Base-by-base conservation (phyloP, 2,888 invertebrate species). In the Pseudococcus viburni region DNA sequence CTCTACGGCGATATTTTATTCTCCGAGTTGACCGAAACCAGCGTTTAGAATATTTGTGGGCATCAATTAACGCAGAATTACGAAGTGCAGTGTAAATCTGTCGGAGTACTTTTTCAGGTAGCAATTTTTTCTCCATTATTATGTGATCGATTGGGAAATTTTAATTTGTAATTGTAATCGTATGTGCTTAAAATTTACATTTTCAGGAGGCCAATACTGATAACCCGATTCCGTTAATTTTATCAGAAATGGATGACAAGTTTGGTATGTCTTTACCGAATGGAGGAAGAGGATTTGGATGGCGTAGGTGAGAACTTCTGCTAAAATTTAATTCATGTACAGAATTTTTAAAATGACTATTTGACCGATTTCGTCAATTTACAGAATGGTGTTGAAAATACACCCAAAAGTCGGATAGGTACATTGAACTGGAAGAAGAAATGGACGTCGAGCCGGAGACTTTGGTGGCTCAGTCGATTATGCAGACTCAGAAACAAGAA, bases 1-100 rank as follows among this genome's bases (percentile, higher is more conserved):
- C n/a, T 98, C 6, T 93, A 97, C 8, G 93, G 94, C 0, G 98
- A 98, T 92, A 95, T 95, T 91, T 92, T 98, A 17, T 92, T 94
- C 87, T 91, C 95, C 33, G 92, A 93, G 68, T 90, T 96, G 86
- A 92, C 92, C 46, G 93, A 95, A 89, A 91, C 93, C 48, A 90
- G 91, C 11, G 91, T 93, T 88, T 91, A 91, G 15, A 92, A 93
- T n/a, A 91, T 91, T 84, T 92, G 92, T 73, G 92, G 91, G 89
- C 91, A 91, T 22, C 91, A 92, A n/a, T 90, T 91, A n/a, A 91
- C 91, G 83, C 90, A 91, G 26, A 86, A 89, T 86, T 92, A 93
- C 89, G 93, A 94, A 73, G 90, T 95, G 46, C 93, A 93, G 83
- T 94, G 94, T 89, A 93, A 93, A 86, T 94, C 94, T 89, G 91